Base-by-base conservation (phyloP, 1,140 invertebrate species). In the Drosophila pectinifera region DNA sequence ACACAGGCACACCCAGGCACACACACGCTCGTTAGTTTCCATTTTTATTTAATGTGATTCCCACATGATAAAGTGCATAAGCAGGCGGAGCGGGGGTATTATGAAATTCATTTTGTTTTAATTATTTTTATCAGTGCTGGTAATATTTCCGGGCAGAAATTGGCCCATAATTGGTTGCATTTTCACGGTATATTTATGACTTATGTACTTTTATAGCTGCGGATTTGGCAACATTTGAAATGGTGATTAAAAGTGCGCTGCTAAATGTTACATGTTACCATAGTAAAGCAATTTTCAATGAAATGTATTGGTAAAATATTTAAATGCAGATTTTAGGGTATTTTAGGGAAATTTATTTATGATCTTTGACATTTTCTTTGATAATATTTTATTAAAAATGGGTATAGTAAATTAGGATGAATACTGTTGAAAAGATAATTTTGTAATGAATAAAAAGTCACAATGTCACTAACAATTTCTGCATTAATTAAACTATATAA, bases 11-110 rank as follows among this genome's bases (percentile, higher is more conserved):
- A 14, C 34, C 13, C 34, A 13, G 11, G 5, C 10, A 10, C 34
- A 10, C 34, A 14, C 5, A 11, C 22, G 34, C 8, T 51, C 46
- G 46, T 28, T 62, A 54, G 48, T 53, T 62, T 62, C 6, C 34
- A 39, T 54, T 65, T 68, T 36, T 36, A 51, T 36, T 59, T 31
- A 53, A 61, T 42, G 31, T 11, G 14, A 41, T 41, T 46, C 7
- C 31, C 51, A 11, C 38, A 57, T 41, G 6, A 16, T 41, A 28
- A 41, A 22, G 34, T 41, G 53, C 10, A 28, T 10, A 59, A 54
- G 11, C n/a, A 48, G 24, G 11, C n/a, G 26, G n/a, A 4, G n/a
- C n/a, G 14, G 3, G 3, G 8, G 8, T 16, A n/a, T 26, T 11
- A 14, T 16, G 48, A 10, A 20, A 58, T 18, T 28, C 11, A 62